Conservation (phyloP, 2,797 vertebrate genomes). For the Lutjanus campechanus region DNA sequence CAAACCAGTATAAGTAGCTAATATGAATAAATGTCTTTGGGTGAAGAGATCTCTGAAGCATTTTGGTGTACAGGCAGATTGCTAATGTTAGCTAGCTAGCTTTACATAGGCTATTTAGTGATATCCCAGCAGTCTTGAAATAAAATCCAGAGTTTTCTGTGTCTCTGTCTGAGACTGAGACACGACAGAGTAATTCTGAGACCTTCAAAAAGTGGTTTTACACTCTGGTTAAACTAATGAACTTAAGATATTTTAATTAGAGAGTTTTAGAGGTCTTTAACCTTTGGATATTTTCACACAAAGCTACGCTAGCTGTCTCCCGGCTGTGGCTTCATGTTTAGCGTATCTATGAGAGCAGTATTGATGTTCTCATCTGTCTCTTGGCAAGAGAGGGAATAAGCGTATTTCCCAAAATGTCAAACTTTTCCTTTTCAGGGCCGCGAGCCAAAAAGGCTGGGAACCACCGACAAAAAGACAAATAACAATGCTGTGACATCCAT, state of each 20-base stretch:
- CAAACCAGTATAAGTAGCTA: too few relatives aligned
- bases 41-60: too few relatives aligned
- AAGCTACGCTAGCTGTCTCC: neutral
- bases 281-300: neutral
- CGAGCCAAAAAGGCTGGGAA: neutral
- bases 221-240: neutral
- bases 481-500: neutral
- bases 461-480: neutral
- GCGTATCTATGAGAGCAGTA: neutral
- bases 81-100: neutral
- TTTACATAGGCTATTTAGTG: neutral
- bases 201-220: neutral
- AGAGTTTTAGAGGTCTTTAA: neutral
- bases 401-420: neutral
- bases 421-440: neutral
- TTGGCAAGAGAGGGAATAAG: neutral
- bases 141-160: too few relatives aligned
- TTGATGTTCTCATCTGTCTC: neutral
- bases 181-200: too few relatives aligned
- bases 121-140: too few relatives aligned
- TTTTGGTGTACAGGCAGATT: neutral
- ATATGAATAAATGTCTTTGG: too few relatives aligned
- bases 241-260: neutral
- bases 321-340: neutral
- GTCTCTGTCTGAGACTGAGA: too few relatives aligned